Evolutionary conservation across 2,797 vertebrate genomes (phyloP), one percentile per base, ranked within the genome.

Genomic region (Ptychadena robeensis): DNA sequence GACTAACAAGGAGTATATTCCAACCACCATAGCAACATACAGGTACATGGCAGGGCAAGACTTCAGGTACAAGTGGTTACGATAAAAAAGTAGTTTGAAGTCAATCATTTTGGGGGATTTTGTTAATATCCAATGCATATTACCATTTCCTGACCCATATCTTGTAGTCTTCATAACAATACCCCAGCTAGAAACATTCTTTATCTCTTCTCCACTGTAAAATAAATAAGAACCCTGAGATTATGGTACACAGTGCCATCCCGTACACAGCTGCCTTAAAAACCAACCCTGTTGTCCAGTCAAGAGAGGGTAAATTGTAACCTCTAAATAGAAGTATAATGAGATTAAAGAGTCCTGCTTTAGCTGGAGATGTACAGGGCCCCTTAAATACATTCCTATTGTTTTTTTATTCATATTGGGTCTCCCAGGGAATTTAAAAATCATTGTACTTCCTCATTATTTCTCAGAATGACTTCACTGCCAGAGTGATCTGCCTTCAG

Each of bases 341-440:
- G 44, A 22, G 18, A 22, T 53, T 53, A 53, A 22, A 35, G 18
- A 53, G 4, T 22, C 28, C 1, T 61, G 12, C 12, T 61, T 28
- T 61, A 61, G 59, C 59, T 61, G 8, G 57, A 59, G 7, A 59
- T 67, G 1, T 59, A 35, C 6, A 67, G 32, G 37, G n/a, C 14
- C 30, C 59, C 48, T 64, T 31, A 14, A 69, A 70, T 59, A 77
- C 81, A 82, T 77, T 82, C 66, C 73, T 77, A 32, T n/a, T 69
- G 31, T 30, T 11, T 25, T 14, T 22, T 27, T n/a, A n/a, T n/a
- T 65, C 69, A 34, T 37, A 65, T 15, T n/a, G 32, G 12, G 37
- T 25, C 25, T 27, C 10, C 18, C 18, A 6, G 74, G 57, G 44
- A 73, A 57, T 8, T 14, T 31, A 64, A n/a, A 9, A 34, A 65